Base-by-base conservation (phyloP, 2,888 invertebrate species). In the Sericinus montela region DNA sequence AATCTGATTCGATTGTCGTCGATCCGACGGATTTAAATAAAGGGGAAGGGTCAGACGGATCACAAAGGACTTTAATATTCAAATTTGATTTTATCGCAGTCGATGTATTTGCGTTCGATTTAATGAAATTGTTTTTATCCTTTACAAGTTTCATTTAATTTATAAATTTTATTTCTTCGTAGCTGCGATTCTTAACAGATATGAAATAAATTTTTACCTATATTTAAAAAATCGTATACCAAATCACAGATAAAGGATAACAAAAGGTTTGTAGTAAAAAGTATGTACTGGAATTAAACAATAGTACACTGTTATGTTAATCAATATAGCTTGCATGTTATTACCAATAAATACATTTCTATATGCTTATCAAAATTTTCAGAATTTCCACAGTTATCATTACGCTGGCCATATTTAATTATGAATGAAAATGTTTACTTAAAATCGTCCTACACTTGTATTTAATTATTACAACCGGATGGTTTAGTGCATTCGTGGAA, bases 1-100 rank as follows among this genome's bases (percentile, higher is more conserved):
- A 80, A 81, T 81, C 73, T 63, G 72, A 82, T 82, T 82, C 76
- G 72, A 75, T 76, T 80, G 79, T 80, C 78, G 75, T 73, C 71
- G 70, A 75, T 71, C 48, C 75, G 72, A 25, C 25, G 25, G 25
- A 72, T 63, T 60, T 58, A 59, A 60, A 72, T 69, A 75, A 78
- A 75, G 75, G 65, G 59, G 58, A 67, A 69, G 71, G 84, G 80
- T 83, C 83, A 82, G 59, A 40, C 60, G 53, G 56, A 57, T 61
- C 65, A 73, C 71, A 75, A 75, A 73, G 60, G 63, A 54, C 56
- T 67, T 69, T 64, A 70, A 72, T 73, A 74, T 76, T 70, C 69
- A 73, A 75, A 71, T 65, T 65, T 63, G 67, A 71, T 69, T 64
- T 76, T 83, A 85, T 86, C 83, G 69, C 49, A 41, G 60, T 56